These are phyloP conservation scores for Macrochelys suwanniensis DNA, from an alignment of 2,797 vertebrate species.

Conservation along the genomic window DNA sequence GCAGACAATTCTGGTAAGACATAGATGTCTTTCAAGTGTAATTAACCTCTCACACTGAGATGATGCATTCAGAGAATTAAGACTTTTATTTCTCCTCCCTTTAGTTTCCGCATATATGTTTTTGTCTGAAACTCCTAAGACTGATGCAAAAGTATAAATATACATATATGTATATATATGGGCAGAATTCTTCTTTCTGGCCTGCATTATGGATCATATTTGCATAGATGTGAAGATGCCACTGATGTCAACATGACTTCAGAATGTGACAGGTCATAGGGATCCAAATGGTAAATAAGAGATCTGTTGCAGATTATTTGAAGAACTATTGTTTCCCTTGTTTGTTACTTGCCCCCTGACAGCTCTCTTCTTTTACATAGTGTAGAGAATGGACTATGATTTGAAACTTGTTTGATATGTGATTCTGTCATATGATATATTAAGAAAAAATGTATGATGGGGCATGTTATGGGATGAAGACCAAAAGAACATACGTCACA, in stretches of 20 bases:
- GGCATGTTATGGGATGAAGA: too few relatives aligned
- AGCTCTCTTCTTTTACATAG: not conserved
- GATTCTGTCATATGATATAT: too few relatives aligned
- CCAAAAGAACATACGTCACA: too few relatives aligned
- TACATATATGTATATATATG: too few relatives aligned
- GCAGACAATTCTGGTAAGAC: not conserved
- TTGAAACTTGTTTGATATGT: too few relatives aligned
- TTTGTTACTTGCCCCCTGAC: not conserved
- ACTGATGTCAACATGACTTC: not conserved
- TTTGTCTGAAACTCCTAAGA: not conserved
- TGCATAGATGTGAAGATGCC: not conserved
- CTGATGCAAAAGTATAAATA: not conserved
- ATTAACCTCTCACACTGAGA: not conserved
- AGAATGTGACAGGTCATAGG: not conserved
- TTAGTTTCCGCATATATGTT: not conserved
- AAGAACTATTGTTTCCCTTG: not conserved
- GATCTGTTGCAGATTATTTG: not conserved
- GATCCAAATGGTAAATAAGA: not conserved
- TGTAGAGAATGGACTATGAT: too few relatives aligned
- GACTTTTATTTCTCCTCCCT: not conserved
- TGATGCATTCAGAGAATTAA: not conserved
- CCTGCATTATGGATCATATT: not conserved
- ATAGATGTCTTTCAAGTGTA: not conserved
- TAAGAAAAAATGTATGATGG: too few relatives aligned
- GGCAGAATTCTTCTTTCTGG: not conserved